Evolutionary conservation across 1,140 invertebrate genomes (phyloP).

Genomic region (Penaeus indicus): DNA sequence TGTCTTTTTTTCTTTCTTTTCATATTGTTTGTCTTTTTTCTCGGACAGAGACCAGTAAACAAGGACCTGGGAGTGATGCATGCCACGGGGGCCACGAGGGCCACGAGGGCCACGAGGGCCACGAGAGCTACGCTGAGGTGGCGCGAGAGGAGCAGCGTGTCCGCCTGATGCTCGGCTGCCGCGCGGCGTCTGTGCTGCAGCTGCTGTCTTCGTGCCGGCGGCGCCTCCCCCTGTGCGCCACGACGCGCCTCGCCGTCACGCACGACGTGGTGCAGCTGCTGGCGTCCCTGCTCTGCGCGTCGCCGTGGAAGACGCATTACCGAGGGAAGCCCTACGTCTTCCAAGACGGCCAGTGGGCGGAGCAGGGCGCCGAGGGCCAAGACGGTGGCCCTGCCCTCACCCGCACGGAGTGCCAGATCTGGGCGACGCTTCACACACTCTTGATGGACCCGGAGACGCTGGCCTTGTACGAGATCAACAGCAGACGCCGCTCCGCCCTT

Average conservation of each 20-base stretch:
- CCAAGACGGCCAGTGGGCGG: constrained; percentile 34
- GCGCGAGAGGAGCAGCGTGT: constrained; percentile 32
- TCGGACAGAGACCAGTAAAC: too few species aligned
- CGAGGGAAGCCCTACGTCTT: neutral
- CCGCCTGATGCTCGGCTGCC: constrained; percentile 33
- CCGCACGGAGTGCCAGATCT: constrained; percentile 52
- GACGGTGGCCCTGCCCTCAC: neutral
- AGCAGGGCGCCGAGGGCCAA: neutral
- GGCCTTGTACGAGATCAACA: constrained; percentile 55
- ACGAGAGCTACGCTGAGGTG: constrained; percentile 31
- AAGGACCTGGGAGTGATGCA: too few species aligned
- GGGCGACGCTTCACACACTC: constrained; percentile 43
- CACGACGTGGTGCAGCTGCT: constrained; percentile 61
- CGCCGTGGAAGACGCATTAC: constrained; percentile 31
- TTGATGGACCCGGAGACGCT: constrained; percentile 43
- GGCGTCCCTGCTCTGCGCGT: constrained; percentile 26
- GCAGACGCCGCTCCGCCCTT: constrained; percentile 32
- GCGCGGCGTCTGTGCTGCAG: constrained; percentile 46
- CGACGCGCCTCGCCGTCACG: constrained; percentile 40
- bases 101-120: neutral
- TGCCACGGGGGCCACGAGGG: neutral
- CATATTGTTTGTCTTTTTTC: too few species aligned
- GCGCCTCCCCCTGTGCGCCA: constrained; percentile 51
- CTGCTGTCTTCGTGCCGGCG: constrained; percentile 15
- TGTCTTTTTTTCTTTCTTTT: too few species aligned